These are phyloP conservation scores for Epizoanthus illoricatus DNA, from an alignment of 92 coral and sea anemone genomes.

Conservation along the genomic window DNA sequence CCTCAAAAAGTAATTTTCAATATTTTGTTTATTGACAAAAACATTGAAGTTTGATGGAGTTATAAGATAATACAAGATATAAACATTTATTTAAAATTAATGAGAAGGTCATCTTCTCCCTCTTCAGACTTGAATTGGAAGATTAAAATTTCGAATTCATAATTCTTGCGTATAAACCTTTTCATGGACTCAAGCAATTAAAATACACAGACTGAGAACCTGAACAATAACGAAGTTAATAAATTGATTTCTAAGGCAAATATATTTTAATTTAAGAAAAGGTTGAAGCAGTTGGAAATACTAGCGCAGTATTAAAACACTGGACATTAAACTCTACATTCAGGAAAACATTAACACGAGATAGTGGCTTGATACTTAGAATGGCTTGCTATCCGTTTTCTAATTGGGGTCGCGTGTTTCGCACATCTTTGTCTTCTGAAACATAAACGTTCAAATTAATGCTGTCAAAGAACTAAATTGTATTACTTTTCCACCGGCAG, in stretches of 20 bases:
- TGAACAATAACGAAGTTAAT: not conserved
- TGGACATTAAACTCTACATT: too few species aligned
- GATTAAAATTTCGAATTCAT: constrained; percentile 4
- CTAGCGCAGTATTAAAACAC: too few species aligned
- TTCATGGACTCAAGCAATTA: not conserved
- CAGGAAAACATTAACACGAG: too few species aligned
- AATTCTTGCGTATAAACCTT: not conserved
- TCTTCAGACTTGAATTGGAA: not conserved
- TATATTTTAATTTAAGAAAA: too few species aligned
- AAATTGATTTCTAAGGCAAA: not conserved
- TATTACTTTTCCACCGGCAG: constrained; percentile 1
- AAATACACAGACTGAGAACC: constrained; percentile 5
- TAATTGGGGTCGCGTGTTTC: not conserved
- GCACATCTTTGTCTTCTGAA: not conserved
- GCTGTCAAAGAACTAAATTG: constrained; percentile 5
- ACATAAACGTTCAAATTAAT: not conserved
- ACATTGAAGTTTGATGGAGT: constrained; percentile 28
- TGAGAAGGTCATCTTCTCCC: not conserved
- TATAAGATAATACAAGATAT: not conserved
- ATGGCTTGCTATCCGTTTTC: too few species aligned
- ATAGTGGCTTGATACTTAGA: too few species aligned
- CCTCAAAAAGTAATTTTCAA: constrained; percentile 13
- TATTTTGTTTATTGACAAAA: constrained; percentile 25
- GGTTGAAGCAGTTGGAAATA: too few species aligned
- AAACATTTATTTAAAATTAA: constrained; percentile 7